Evolutionary conservation across 2,888 invertebrate genomes (phyloP), one percentile per base, ranked within the genome.

Genomic region (Epiblema foenella): DNA sequence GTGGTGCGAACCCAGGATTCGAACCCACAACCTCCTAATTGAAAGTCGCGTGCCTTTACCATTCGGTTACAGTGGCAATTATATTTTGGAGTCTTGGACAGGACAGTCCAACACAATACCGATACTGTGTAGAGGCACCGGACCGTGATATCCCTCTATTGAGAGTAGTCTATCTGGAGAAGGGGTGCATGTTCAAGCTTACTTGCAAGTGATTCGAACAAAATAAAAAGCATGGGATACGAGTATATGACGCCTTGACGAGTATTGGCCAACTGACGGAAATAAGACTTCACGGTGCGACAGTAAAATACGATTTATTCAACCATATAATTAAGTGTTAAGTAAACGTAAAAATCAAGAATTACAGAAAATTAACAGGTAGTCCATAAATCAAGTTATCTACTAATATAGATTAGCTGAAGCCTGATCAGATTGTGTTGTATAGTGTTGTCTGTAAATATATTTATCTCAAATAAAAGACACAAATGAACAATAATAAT

Each of bases 301-400:
- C 60, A 54, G 15, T 68, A 33, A 68, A 62, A 62, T 62, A 68
- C 29, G 52, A 68, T 68, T 60, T 68, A 68, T 62, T 68, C 29
- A 68, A 62, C 24, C 68, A 60, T 42, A 51, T n/a, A 46, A 46
- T 54, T 54, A 59, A 49, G 59, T 67, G 52, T 52, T 39, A 51
- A 64, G 63, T 64, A 54, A 64, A 64, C 52, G 37, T 64, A 52
- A 63, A 63, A 20, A 17, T 63, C 17, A 24, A 37, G 15, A 20
- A 33, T 52, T 20, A 37, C 33, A 52, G 37, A 51, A 52, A 18
- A 51, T 33, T 63, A 24, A 62, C 49, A 49, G 11, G 37, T 57
- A 57, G 37, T 59, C 2, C 2, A n/a, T 39, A 59, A 59, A 20
- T 59, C 20, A 37, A 37, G 42, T 49, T 46, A 39, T 37, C 15